These are phyloP conservation scores for Anabas testudineus DNA, from an alignment of 2,797 vertebrate genomes.

Conservation along the genomic window DNA sequence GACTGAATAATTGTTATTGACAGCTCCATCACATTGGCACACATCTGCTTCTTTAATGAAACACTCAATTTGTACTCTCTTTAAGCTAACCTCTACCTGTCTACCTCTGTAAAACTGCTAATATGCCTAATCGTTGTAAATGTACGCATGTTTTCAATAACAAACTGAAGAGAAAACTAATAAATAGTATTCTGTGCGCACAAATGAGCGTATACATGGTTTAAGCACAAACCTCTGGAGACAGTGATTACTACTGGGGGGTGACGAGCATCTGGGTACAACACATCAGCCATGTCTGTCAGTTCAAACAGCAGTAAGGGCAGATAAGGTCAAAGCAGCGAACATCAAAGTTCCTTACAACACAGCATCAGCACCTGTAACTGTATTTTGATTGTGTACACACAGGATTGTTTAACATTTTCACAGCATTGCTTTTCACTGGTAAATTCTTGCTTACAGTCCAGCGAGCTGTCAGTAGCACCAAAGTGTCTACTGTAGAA, in stretches of 20 bases:
- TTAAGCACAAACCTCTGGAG: neutral
- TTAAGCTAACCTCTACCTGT: no score
- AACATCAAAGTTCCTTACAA: no score
- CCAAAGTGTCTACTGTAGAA: neutral
- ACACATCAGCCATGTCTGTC: slow-evolving; percentile 6
- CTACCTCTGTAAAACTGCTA: neutral
- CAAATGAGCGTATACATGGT: neutral
- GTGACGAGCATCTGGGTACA: slow-evolving; percentile 10
- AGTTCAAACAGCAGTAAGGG: slow-evolving; percentile 2
- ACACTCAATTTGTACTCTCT: no score
- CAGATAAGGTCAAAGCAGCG: slow-evolving; percentile 36
- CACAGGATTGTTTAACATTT: neutral
- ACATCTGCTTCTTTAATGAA: no score
- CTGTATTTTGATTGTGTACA: neutral
- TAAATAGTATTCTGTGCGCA: neutral
- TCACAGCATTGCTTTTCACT: neutral
- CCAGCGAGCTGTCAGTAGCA: slow-evolving; percentile 2
- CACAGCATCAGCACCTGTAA: no score
- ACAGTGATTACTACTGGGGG: neutral
- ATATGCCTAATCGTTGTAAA: no score
- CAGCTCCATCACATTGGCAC: no score
- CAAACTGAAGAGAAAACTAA: accelerated
- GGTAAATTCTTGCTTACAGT: neutral
- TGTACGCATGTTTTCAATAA: neutral
- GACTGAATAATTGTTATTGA: no score